These are phyloP conservation scores for Otolemur garnettii DNA, from an alignment of 2,113 vertebrate species.

Conservation along the genomic window DNA sequence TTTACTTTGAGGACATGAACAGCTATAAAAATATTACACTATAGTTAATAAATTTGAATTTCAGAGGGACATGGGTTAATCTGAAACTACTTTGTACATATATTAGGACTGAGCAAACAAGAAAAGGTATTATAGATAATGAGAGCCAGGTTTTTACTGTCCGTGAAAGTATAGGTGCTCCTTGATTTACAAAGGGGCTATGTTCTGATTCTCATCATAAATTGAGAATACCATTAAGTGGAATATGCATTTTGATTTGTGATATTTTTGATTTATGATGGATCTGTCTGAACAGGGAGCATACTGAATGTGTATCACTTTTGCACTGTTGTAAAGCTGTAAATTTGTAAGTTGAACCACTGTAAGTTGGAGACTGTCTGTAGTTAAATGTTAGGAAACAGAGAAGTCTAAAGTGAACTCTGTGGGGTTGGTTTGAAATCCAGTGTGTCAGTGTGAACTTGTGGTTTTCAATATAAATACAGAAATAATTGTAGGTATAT, in stretches of 20 bases:
- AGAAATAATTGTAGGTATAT: not conserved
- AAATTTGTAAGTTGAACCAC: too few relatives aligned
- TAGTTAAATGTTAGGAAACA: not conserved
- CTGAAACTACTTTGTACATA: not conserved
- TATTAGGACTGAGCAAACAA: not conserved
- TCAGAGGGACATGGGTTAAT: not conserved
- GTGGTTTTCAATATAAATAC: not conserved
- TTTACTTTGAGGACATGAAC: not conserved
- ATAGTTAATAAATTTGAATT: constrained; percentile 1
- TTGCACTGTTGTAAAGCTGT: too few relatives aligned
- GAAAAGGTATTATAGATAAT: not conserved
- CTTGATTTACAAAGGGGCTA: too few relatives aligned
- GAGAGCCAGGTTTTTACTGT: not conserved
- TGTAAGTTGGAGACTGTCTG: too few relatives aligned
- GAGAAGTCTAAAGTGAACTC: not conserved
- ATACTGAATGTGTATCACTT: too few relatives aligned
- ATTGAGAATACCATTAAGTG: too few relatives aligned
- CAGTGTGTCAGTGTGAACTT: not conserved
- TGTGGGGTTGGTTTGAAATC: not conserved
- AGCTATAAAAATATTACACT: not conserved
- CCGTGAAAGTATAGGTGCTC: not conserved
- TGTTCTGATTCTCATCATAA: too few relatives aligned
- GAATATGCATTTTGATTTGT: too few relatives aligned
- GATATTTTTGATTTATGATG: too few relatives aligned
- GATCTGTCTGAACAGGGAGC: too few relatives aligned